Percentiles rank a stretch among this genome's conserved stretches.
Conservation (phyloP, 2,797 vertebrate species). For the Rallus crepitans region DNA sequence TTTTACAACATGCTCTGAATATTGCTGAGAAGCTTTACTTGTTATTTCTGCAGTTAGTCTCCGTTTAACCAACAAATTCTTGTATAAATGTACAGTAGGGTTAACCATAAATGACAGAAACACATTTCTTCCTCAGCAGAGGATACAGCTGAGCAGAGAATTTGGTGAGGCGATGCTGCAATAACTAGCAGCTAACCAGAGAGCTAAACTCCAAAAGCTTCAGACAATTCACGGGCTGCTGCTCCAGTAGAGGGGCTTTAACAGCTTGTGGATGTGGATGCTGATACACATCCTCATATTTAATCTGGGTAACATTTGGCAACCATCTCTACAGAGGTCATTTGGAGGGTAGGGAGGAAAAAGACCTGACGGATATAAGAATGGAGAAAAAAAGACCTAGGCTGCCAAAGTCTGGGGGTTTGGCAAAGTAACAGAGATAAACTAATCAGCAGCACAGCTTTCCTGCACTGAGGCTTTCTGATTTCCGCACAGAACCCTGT, state of each 20-base stretch:
- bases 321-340: not conserved
- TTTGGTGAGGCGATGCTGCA: not conserved
- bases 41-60: not conserved
- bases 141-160: not conserved
- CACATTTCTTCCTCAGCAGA: not conserved
- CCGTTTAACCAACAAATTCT: not conserved
- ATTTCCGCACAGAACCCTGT: not conserved
- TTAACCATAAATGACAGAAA: not conserved
- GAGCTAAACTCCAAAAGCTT: not conserved
- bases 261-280: not conserved
- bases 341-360: not conserved
- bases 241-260: not conserved
- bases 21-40: not conserved
- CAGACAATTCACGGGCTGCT: not conserved
- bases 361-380: not conserved
- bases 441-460: not conserved
- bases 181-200: not conserved
- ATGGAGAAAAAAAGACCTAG: not conserved
- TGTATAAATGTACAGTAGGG: not conserved
- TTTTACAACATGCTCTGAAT: not conserved
- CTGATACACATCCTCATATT: not conserved
- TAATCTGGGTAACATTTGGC: not conserved
- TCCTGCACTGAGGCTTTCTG: not conserved
- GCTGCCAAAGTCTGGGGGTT: slow-evolving; percentile 12
- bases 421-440: slow-evolving; percentile 33